Evolutionary conservation across 2,888 invertebrate genomes (phyloP), one percentile per base, ranked within the genome.

Genomic region (Cataglyphis livida): DNA sequence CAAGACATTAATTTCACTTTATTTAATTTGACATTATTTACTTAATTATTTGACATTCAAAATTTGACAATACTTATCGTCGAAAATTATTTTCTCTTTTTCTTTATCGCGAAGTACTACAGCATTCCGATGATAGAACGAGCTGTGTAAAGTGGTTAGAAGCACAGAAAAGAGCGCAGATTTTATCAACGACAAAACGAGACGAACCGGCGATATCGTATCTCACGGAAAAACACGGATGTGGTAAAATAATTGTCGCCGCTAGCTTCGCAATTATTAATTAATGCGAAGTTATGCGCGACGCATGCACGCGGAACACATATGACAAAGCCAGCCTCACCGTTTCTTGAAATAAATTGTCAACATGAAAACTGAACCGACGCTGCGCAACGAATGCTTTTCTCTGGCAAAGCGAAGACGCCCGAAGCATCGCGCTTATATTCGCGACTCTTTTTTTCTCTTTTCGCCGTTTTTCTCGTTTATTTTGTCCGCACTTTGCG

Each of bases 301-400:
- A 83, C 66, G 83, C 84, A 76, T 54, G 68, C 61, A 64, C 25
- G 51, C 35, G 74, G 85, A 85, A 83, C 70, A 32, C 28, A 12
- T 59, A 32, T 35, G 82, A 86, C 85, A 88, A 89, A 87, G 90
- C 81, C 81, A 82, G 81, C 75, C 18, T n/a, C 64, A 25, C 41
- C 78, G 84, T 89, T 90, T 85, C 83, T 88, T 85, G 89, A 91
- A 90, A 89, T 90, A 90, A 85, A 88, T 85, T 68, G 83, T 85
- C 74, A 82, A 73, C 78, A 66, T n/a, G 82, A 38, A 48, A 64
- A 84, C 41, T 41, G 75, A 73, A 48, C 41, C 12, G 82, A 64
- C 81, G 62, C 71, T 54, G 35, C 32, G 41, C 75, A 75, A 81
- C 70, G 65, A 75, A 82, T 82, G 59, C 76, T 65, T 68, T 35